Conservation (phyloP, 2,113 vertebrate genomes). For the Camelus dromedarius region DNA sequence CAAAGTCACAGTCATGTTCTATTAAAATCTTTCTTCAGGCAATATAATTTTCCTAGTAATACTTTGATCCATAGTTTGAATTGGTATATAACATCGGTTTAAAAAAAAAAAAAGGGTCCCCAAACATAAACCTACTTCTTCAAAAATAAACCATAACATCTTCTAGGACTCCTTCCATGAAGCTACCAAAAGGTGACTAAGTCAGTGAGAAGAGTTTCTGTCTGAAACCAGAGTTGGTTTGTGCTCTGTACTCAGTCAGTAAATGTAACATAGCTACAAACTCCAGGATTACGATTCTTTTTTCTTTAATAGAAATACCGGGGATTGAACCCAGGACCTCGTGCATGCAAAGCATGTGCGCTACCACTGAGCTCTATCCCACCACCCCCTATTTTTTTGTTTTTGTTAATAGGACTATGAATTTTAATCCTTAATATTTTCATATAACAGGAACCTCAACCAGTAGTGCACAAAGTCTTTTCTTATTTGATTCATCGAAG, state of each 20-base stretch:
- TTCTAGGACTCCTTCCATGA: background rate
- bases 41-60: constrained; percentile 24
- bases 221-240: background rate
- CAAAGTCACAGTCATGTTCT: background rate
- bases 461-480: background rate
- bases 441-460: background rate
- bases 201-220: background rate
- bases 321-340: no score
- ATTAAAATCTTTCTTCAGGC: constrained; percentile 31
- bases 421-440: background rate
- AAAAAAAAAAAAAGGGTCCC: background rate
- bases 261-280: background rate
- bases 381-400: no score
- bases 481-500: background rate
- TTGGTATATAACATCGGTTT: background rate
- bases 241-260: background rate
- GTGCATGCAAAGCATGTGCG: no score
- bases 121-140: background rate
- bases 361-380: no score
- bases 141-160: constrained; percentile 30
- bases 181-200: constrained; percentile 51
- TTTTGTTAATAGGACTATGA: background rate
- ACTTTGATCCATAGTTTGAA: constrained; percentile 5
- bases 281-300: background rate
- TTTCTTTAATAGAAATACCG: no score